Evolutionary conservation across 2,888 invertebrate species (phyloP).

Genomic region (Patella depressa): DNA sequence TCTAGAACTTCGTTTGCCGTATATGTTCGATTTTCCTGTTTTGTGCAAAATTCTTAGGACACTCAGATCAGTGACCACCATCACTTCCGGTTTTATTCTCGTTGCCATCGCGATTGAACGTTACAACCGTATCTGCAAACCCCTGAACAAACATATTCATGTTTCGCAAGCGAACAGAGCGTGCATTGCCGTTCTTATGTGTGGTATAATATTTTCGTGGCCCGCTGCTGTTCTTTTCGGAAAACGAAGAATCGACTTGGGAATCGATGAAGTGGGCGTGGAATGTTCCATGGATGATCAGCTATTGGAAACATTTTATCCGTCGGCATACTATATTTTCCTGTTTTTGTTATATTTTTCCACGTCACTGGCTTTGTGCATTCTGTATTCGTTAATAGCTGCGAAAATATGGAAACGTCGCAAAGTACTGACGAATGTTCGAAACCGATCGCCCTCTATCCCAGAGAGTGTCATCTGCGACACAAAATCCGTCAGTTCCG

Average conservation of each 20-base stretch:
- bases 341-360: constrained; percentile 31
- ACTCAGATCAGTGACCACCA: constrained; percentile 28
- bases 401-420: constrained; percentile 32
- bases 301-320: constrained; percentile 19
- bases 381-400: constrained; percentile 31
- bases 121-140: constrained; percentile 37
- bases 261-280: neutral
- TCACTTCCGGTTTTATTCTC: constrained; percentile 36
- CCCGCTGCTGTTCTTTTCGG: constrained; percentile 34
- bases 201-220: constrained; percentile 31
- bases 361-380: constrained; percentile 25
- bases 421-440: constrained; percentile 28
- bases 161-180: constrained; percentile 26
- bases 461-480: neutral
- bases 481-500: too few relatives aligned
- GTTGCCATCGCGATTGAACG: constrained; percentile 40
- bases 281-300: constrained; percentile 24
- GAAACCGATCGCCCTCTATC: constrained; percentile 15
- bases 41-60: constrained; percentile 34
- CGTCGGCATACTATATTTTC: constrained; percentile 23
- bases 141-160: constrained; percentile 28
- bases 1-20: constrained; percentile 28
- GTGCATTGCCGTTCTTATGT: constrained; percentile 26
- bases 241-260: constrained; percentile 10
- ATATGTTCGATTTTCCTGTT: constrained; percentile 25